These are phyloP conservation scores for Nemoura dubitans DNA, from an alignment of 2,888 invertebrate species.

Conservation along the genomic window DNA sequence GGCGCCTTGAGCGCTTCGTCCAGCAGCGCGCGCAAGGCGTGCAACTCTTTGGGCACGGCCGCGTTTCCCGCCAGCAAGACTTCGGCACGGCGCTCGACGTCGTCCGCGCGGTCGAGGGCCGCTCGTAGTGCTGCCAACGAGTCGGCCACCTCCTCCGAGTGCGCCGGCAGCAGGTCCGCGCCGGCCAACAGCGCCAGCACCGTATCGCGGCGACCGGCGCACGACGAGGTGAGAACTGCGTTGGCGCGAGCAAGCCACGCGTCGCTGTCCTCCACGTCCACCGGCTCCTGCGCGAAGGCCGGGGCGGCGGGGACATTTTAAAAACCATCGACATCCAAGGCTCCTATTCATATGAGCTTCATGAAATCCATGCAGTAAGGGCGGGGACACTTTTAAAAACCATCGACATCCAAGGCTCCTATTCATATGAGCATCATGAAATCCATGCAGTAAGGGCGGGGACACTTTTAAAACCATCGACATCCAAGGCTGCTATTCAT, in stretches of 20 bases:
- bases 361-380: too few species aligned
- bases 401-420: too few species aligned
- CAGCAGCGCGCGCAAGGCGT: not conserved
- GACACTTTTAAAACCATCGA: too few species aligned
- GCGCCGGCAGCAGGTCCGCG: constrained; percentile 12
- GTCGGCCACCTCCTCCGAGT: not conserved
- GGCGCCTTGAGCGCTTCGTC: not conserved
- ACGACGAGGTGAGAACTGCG: not conserved
- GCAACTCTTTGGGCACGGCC: not conserved
- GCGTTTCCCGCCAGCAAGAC: not conserved
- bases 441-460: too few species aligned
- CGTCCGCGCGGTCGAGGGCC: not conserved
- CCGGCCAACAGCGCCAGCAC: not conserved
- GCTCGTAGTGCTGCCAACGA: not conserved
- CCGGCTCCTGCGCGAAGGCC: not conserved
- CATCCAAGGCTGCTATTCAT: too few species aligned
- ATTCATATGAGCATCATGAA: too few species aligned
- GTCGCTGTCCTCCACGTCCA: not conserved
- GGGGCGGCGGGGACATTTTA: too few species aligned
- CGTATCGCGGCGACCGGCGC: not conserved
- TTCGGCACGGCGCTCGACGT: not conserved
- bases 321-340: too few species aligned
- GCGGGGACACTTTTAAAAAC: too few species aligned
- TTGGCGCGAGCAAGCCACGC: not conserved
- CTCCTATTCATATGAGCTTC: too few species aligned